A percentile compares a stretch with the other conserved stretches of the same genome.
Conservation (phyloP, 2,888 invertebrate genomes). For the Lordiphosa fenestrarum region DNA sequence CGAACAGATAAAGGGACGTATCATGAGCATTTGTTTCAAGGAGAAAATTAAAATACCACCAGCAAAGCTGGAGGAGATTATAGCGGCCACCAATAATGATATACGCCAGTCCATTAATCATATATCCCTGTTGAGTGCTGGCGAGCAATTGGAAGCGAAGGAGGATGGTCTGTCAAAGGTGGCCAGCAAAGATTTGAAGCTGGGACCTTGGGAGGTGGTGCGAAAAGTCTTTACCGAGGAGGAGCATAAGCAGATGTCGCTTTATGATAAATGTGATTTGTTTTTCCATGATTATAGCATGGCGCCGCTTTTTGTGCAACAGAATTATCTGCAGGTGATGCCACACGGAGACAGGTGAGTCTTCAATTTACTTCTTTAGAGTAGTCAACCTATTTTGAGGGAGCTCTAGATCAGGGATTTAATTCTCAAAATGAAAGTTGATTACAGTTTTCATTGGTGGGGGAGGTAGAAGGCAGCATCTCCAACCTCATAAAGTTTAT, state of each 20-base stretch:
- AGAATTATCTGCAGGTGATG: slow-evolving; percentile 93
- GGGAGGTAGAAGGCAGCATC: no score
- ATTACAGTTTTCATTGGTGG: no score
- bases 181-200: slow-evolving; percentile 90
- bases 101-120: slow-evolving; percentile 96
- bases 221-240: slow-evolving; percentile 91
- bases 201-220: slow-evolving; percentile 97
- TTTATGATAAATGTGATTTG: slow-evolving; percentile 91
- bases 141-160: slow-evolving; percentile 78
- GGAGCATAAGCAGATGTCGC: slow-evolving; percentile 88
- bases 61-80: slow-evolving; percentile 90
- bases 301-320: slow-evolving; percentile 97
- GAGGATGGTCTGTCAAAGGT: slow-evolving; percentile 67
- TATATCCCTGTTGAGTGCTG: slow-evolving; percentile 89
- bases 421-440: no score
- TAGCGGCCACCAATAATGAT: slow-evolving; percentile 93
- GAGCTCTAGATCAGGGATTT: no score
- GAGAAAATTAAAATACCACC: slow-evolving; percentile 91
- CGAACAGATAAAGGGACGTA: slow-evolving; percentile 94
- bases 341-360: slow-evolving; percentile 87
- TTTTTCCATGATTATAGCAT: slow-evolving; percentile 99
- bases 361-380: neutral
- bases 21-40: slow-evolving; percentile 95
- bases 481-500: no score
- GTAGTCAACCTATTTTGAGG: no score